A percentile compares a stretch with the other conserved stretches of the same genome.
Conservation (phyloP, 2,888 invertebrate genomes). For the Agrotis segetum region DNA sequence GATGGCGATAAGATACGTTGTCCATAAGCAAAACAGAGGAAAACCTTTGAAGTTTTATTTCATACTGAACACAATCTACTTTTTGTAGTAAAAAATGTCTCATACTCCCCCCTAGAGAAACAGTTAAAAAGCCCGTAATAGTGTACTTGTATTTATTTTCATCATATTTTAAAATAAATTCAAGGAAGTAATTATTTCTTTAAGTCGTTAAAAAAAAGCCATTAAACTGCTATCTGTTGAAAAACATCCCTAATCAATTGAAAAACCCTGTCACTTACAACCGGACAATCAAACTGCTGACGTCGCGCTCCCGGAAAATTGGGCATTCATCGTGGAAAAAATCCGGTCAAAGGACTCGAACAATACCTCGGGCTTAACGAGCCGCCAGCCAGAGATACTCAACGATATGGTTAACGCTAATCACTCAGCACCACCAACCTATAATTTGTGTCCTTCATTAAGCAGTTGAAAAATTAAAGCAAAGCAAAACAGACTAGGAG, state of each 20-base stretch:
- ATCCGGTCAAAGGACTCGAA: conserved; percentile 60
- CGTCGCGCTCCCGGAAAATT: conserved; percentile 67
- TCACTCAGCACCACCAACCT: conserved; percentile 57
- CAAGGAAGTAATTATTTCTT: neutral
- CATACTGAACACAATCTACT: neutral
- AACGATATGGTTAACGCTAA: conserved; percentile 57
- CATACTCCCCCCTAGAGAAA: too few relatives aligned
- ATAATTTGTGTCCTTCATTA: conserved; percentile 60
- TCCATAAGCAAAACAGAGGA: neutral
- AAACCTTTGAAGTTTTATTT: neutral
- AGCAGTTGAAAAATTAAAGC: conserved; percentile 47
- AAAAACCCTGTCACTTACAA: conserved; percentile 59
- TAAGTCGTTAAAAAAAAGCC: conserved; percentile 10
- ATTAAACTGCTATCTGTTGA: conserved; percentile 29
- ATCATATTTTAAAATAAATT: too few relatives aligned
- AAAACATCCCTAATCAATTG: conserved; percentile 56
- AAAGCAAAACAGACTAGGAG: conserved; percentile 44
- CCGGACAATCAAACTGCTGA: conserved; percentile 74
- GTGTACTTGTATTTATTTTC: too few relatives aligned
- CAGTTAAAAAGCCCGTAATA: too few relatives aligned
- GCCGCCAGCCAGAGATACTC: conserved; percentile 55
- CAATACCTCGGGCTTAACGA: conserved; percentile 69
- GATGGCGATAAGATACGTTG: conserved; percentile 22
- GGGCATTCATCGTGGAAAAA: conserved; percentile 70
- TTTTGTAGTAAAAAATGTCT: too few relatives aligned